These are phyloP conservation scores for Euura lappo DNA, from an alignment of 1,140 invertebrate genomes.

Conservation along the genomic window DNA sequence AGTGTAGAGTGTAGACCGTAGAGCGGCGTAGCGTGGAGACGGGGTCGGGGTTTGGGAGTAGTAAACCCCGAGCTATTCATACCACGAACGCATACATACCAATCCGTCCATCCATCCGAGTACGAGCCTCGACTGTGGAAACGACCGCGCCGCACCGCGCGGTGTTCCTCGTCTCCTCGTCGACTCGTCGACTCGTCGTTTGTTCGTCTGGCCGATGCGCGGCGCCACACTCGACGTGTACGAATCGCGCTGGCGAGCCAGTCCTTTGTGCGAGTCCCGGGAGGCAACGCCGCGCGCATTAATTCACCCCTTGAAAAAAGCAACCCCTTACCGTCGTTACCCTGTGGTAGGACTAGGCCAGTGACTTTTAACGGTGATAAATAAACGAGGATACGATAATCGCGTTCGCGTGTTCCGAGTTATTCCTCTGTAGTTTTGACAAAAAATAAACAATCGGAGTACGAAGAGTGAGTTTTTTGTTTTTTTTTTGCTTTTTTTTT, in stretches of 20 bases:
- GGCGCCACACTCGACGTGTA: conserved; percentile 14
- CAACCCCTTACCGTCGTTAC: background rate
- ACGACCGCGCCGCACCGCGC: conserved; percentile 17
- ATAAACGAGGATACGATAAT: too few species aligned
- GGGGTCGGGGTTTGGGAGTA: background rate
- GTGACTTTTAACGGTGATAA: background rate
- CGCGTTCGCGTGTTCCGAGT: too few species aligned
- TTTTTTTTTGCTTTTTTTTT: too few species aligned
- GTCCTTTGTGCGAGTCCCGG: conserved; percentile 39
- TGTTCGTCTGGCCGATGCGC: background rate
- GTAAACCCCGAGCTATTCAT: background rate
- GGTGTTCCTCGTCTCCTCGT: background rate
- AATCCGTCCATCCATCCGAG: background rate
- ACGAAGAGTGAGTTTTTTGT: too few species aligned
- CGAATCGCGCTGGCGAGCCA: conserved; percentile 23
- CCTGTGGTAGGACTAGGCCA: conserved; percentile 2
- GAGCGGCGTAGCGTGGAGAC: background rate
- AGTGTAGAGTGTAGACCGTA: too few species aligned
- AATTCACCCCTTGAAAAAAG: background rate
- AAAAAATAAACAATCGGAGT: too few species aligned
- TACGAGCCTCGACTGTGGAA: background rate
- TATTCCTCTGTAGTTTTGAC: too few species aligned
- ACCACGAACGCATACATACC: background rate
- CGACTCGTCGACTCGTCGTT: conserved; percentile 11
- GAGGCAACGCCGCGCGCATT: conserved; percentile 22